These are phyloP conservation scores for Ahaetulla prasina DNA, from an alignment of 2,113 vertebrate species.

Conservation along the genomic window DNA sequence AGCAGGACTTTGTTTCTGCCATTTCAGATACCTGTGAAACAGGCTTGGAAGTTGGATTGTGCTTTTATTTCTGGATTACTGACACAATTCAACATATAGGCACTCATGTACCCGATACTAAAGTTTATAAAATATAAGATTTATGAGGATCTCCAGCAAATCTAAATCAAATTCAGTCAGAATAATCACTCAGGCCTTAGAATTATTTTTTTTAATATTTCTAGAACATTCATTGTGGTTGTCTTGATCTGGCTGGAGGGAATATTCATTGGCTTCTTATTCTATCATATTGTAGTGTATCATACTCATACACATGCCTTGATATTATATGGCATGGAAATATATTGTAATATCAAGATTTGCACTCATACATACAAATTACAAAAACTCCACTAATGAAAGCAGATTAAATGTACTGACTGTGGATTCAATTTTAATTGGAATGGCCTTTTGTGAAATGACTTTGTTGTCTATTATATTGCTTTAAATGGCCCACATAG, in stretches of 20 bases:
- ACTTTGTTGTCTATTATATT: background rate
- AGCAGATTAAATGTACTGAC: constrained; percentile 9
- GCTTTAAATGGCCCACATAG: background rate
- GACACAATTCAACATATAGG: background rate
- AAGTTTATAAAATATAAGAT: constrained; percentile 3
- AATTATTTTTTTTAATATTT: background rate
- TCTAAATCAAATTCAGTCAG: background rate
- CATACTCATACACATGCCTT: too few species aligned
- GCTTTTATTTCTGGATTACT: background rate
- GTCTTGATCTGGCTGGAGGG: background rate
- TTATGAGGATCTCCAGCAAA: background rate
- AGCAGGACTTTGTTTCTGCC: background rate
- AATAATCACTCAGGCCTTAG: background rate
- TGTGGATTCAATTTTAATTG: constrained; percentile 13
- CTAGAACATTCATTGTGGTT: background rate
- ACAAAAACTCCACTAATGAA: constrained; percentile 3
- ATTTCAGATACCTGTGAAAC: constrained; percentile 25
- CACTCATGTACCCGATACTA: background rate
- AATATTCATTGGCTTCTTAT: background rate
- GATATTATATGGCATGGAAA: background rate
- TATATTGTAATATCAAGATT: background rate
- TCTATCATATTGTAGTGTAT: background rate
- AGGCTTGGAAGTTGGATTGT: background rate
- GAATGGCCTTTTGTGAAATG: background rate
- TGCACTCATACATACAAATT: background rate